phyloP scores from a whole-genome alignment of 2,888 invertebrate genomes.

The Limnephilus auricula region DNA sequence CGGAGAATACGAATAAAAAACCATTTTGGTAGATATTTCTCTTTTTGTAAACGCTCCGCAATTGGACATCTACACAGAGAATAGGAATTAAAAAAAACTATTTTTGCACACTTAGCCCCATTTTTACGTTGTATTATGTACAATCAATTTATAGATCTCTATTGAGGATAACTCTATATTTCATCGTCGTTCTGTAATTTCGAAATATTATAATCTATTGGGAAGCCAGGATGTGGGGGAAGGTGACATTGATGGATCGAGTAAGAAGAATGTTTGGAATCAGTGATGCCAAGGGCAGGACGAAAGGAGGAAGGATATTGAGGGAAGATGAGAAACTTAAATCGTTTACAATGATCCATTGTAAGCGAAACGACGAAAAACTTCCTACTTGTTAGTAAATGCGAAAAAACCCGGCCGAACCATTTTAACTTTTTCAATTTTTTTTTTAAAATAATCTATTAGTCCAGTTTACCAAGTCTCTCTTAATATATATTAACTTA shows the following conservation, averaged over 20 bases:
- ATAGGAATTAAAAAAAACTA: too few relatives aligned
- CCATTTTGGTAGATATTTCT: too few relatives aligned
- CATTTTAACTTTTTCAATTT: neutral
- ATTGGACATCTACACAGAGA: too few relatives aligned
- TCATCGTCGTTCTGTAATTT: neutral
- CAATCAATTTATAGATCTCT: too few relatives aligned
- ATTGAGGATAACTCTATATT: too few relatives aligned
- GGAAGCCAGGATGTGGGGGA: neutral
- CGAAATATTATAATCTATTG: neutral
- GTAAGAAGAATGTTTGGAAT: conserved; percentile 27
- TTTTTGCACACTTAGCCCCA: too few relatives aligned
- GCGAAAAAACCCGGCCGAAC: neutral
- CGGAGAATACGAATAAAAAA: too few relatives aligned
- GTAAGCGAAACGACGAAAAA: neutral
- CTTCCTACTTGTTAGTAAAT: neutral
- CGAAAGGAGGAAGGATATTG: neutral
- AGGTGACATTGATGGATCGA: conserved; percentile 38
- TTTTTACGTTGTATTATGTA: too few relatives aligned
- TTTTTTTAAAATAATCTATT: too few relatives aligned
- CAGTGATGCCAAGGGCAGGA: conserved; percentile 27
- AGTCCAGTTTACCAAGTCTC: too few relatives aligned
- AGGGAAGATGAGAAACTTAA: neutral
- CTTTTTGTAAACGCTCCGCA: too few relatives aligned
- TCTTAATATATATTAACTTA: too few relatives aligned
- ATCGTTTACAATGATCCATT: conserved; percentile 9